Evolutionary conservation across 2,797 vertebrate genomes (phyloP), one percentile per base, ranked within the genome.

Genomic region (Aselliscus stoliczkanus): DNA sequence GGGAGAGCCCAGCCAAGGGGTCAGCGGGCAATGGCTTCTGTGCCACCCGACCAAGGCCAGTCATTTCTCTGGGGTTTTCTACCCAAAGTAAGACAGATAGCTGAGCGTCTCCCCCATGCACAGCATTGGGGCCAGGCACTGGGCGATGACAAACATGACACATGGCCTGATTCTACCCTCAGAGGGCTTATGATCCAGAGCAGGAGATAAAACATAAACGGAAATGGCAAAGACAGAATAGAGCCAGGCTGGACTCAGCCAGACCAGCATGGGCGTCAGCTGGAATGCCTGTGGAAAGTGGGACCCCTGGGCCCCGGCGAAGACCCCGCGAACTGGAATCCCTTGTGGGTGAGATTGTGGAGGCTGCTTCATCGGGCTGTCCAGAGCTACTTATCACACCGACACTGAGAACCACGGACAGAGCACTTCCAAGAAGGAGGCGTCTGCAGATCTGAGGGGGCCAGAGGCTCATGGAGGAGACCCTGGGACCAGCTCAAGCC

Each of bases 391-490:
- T 60, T 4, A 58, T 1, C 34, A 29, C 31, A 23, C 29, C n/a
- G 11, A 23, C 27, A 17, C 7, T 47, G 25, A 64, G 9, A 84
- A n/a, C n/a, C 65, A 29, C 54, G 5, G 47, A 64, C 25, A 34
- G 9, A 5, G 54, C 13, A 27, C 27, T n/a, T 62, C 7, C 11
- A 13, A 47, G 65, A 50, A 64, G 52, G 23, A n/a, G 5, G 7
- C 4, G 2, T 13, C 20, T 6, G 7, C n/a, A 47, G 62, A 47
- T 23, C 21, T 6, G 1, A 0, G 0, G 39, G 0, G 18, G 10
- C 27, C 67, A 62, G 39, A 60, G 37, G 47, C 69, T 72, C 44
- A 23, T 1, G 7, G 54, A 72, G 34, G 34, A 60, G 62, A 62
- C 13, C 13, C 20, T 21, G 25, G 50, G 5, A 13, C 60, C 39